Percentiles rank a stretch among this genome's conserved stretches.
Conservation (phyloP, 2,888 invertebrate genomes). For the Invenusta paracnida region DNA sequence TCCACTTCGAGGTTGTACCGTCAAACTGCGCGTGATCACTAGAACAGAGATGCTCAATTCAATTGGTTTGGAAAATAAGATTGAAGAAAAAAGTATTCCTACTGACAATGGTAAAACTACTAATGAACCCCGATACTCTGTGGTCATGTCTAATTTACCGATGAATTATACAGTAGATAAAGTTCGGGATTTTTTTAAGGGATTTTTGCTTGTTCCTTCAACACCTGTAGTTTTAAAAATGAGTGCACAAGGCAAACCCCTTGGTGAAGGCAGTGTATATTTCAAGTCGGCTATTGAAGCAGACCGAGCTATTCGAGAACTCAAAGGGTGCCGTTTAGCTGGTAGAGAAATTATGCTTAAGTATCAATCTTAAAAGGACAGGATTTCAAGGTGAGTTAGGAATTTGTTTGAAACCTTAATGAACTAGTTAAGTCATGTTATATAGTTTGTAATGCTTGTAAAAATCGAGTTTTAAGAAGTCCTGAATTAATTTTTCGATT, state of each 20-base stretch:
- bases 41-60: not conserved
- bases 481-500: not conserved
- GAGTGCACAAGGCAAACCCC: conserved; percentile 27
- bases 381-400: not conserved
- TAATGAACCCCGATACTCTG: not conserved
- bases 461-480: not conserved
- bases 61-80: not conserved
- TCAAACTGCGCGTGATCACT: not conserved
- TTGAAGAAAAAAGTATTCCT: not conserved
- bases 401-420: too few relatives aligned
- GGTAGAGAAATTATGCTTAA: not conserved
- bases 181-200: conserved; percentile 11
- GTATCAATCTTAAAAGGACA: not conserved
- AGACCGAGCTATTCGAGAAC: conserved; percentile 20
- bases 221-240: not conserved
- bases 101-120: not conserved
- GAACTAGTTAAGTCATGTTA: too few relatives aligned
- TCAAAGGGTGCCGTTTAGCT: conserved; percentile 8
- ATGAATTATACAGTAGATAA: not conserved
- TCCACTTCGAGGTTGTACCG: not conserved
- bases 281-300: conserved; percentile 5
- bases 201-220: not conserved
- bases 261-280: conserved; percentile 10
- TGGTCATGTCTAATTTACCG: not conserved
- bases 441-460: too few relatives aligned